Conservation (phyloP, 2,888 invertebrate species). For the Pilophorus perplexus region DNA sequence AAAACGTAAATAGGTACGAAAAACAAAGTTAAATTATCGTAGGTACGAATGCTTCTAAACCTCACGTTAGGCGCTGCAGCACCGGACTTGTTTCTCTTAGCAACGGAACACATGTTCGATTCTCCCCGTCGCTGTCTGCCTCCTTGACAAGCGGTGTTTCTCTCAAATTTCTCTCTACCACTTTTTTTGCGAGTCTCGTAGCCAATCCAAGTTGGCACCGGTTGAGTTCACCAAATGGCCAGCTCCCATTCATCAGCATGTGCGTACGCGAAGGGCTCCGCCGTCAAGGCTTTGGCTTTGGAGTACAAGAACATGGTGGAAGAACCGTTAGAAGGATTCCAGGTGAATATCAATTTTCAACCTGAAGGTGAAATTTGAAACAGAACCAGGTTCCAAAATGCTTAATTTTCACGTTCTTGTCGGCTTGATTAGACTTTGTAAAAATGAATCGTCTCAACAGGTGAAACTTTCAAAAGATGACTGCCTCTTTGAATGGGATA, state of each 20-base stretch:
- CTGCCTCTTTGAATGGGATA: slow-evolving; percentile 45
- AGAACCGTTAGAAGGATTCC: slow-evolving; percentile 46
- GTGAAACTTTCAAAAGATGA: slow-evolving; percentile 40
- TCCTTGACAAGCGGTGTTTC: background rate
- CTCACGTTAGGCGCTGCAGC: no score
- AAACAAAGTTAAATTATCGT: no score
- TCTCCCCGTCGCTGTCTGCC: background rate
- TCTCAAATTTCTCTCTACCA: background rate
- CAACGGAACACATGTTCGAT: no score
- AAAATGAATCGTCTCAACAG: no score
- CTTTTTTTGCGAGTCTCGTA: no score
- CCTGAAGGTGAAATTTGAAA: background rate
- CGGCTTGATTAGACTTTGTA: no score
- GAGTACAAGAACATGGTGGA: slow-evolving; percentile 43
- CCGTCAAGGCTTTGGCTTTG: slow-evolving; percentile 40
- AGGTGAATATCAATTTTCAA: background rate
- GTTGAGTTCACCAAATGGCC: no score
- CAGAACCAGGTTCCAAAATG: background rate
- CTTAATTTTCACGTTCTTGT: background rate
- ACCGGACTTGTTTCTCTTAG: no score
- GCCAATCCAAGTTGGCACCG: no score
- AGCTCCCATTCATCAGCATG: no score
- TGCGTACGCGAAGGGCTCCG: slow-evolving; percentile 13
- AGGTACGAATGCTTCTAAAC: no score
- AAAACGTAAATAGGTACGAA: no score